A percentile compares a stretch with the other conserved stretches of the same genome.
These are phyloP conservation scores for Lethrus apterus DNA, from an alignment of 1,140 invertebrate genomes.

Conservation along the genomic window DNA sequence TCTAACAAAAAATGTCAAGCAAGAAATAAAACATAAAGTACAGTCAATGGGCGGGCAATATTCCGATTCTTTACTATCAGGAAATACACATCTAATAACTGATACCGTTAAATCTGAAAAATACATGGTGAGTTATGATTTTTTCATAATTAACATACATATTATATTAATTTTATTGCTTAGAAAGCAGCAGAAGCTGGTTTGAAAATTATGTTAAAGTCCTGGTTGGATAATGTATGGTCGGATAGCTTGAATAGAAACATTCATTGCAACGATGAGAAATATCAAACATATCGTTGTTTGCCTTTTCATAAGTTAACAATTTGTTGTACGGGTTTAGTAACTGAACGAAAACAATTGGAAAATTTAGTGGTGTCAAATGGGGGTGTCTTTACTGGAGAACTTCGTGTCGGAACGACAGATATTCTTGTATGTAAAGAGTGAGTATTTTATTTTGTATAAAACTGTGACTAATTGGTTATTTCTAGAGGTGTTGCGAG, in stretches of 20 bases:
- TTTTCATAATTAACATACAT: not conserved
- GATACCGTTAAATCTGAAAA: constrained; percentile 65
- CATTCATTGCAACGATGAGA: constrained; percentile 53
- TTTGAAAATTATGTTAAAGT: constrained; percentile 66
- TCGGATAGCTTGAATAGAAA: constrained; percentile 54
- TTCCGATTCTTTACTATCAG: constrained; percentile 58
- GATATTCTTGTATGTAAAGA: constrained; percentile 45
- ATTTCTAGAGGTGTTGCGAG: constrained; percentile 52
- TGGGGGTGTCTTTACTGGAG: constrained; percentile 55
- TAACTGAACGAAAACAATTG: constrained; percentile 59
- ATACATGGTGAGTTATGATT: constrained; percentile 54
- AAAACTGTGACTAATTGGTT: too few relatives aligned
- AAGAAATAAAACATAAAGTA: constrained; percentile 59
- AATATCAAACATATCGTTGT: constrained; percentile 60
- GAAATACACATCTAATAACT: constrained; percentile 77
- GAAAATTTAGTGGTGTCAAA: constrained; percentile 63
- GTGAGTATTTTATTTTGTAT: constrained; percentile 40
- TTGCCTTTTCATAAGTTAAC: constrained; percentile 73
- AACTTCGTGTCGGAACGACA: constrained; percentile 47
- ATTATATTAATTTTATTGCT: constrained; percentile 8
- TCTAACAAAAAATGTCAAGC: constrained; percentile 55
- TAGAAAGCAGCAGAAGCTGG: constrained; percentile 64
- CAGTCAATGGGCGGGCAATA: constrained; percentile 79
- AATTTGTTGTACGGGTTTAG: constrained; percentile 68
- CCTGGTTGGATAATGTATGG: constrained; percentile 79